phyloP scores from a whole-genome alignment of 35 echinoderm and acorn worm species.

The Amphiura filiformis region DNA sequence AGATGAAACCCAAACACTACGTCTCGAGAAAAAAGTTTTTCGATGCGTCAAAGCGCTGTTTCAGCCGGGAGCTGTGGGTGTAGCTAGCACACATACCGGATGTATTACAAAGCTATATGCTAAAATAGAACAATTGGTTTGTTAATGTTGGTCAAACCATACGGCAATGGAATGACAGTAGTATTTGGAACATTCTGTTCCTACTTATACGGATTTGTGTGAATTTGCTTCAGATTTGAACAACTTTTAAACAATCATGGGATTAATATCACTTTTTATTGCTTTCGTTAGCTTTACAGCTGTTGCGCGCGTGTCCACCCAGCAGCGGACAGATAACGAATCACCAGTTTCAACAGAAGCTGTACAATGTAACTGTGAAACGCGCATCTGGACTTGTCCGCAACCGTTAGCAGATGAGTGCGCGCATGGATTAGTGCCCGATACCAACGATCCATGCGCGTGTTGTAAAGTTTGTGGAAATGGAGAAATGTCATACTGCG shows the following conservation, averaged over 20 bases:
- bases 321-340: background rate
- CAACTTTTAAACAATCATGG: background rate
- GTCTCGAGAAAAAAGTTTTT: background rate
- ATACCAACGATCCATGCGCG: slow-evolving; percentile 46
- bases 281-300: background rate
- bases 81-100: background rate
- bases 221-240: background rate
- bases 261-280: background rate
- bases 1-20: background rate
- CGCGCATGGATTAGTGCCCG: slow-evolving; percentile 57
- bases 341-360: background rate
- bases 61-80: background rate
- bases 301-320: background rate
- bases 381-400: background rate
- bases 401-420: background rate
- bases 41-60: background rate
- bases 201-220: background rate
- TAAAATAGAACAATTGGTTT: background rate
- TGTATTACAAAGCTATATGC: background rate
- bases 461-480: slow-evolving; percentile 65
- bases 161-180: background rate
- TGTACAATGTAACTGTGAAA: background rate
- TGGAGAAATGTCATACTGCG: slow-evolving; percentile 54
- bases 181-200: background rate
- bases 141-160: background rate